Percentiles rank a stretch among this genome's conserved stretches.
Conservation (phyloP, 2,888 invertebrate species). For the Zaprionus obscuricornis region DNA sequence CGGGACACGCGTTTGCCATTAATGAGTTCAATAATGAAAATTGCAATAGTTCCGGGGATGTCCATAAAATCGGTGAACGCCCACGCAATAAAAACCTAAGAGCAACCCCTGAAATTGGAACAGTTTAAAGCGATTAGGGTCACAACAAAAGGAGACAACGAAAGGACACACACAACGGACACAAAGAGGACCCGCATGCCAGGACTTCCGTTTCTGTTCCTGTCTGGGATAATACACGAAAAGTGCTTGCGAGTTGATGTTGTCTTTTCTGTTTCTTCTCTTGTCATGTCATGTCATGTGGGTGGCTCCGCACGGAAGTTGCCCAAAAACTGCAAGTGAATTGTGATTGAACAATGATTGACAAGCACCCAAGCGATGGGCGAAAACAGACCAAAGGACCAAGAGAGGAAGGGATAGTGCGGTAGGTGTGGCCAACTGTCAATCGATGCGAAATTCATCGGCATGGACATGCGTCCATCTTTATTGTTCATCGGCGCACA, state of each 20-base stretch:
- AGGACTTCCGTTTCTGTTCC: conserved; percentile 57
- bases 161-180: conserved; percentile 7
- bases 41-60: conserved; percentile 61
- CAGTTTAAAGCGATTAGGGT: conserved; percentile 75
- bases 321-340: conserved; percentile 62
- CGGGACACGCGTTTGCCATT: conserved; percentile 47
- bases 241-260: not conserved
- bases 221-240: conserved; percentile 25
- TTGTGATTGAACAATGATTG: conserved; percentile 74
- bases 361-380: conserved; percentile 46
- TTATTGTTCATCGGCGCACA: conserved; percentile 61
- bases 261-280: conserved; percentile 3
- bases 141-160: conserved; percentile 45
- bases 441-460: conserved; percentile 61
- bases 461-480: conserved; percentile 48
- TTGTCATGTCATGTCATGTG: conserved; percentile 48
- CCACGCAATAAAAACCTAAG: conserved; percentile 62
- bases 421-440: conserved; percentile 42
- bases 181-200: conserved; percentile 59
- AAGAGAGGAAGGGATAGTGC: not conserved
- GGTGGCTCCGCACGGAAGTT: conserved; percentile 64
- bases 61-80: conserved; percentile 67
- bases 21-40: conserved; percentile 54
- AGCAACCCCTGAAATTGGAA: conserved; percentile 61
- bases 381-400: no score